phyloP scores from a whole-genome alignment of 2,113 vertebrate genomes.

The Ranitomeya imitator region DNA sequence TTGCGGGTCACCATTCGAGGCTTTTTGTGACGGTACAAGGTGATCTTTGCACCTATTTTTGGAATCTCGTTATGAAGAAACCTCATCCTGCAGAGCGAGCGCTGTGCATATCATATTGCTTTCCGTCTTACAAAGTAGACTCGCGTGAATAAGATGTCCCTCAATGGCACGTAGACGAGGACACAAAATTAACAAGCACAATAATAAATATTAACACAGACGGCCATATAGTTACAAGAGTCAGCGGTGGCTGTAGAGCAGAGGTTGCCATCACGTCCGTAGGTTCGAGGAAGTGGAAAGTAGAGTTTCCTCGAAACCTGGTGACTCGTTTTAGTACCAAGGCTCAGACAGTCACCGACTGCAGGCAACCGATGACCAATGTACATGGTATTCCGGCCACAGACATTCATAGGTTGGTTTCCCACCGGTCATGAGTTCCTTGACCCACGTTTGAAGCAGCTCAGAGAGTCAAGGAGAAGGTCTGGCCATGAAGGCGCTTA shows the following conservation, averaged over 20 bases:
- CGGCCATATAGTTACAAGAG: not conserved
- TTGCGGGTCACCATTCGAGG: not conserved
- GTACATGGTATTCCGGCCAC: not conserved
- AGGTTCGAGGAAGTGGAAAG: not conserved
- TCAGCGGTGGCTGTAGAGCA: not conserved
- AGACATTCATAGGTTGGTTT: not conserved
- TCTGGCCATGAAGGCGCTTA: not conserved
- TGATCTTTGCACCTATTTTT: not conserved
- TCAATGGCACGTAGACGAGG: not conserved
- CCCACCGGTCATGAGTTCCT: not conserved
- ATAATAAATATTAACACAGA: not conserved
- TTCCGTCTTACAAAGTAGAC: not conserved
- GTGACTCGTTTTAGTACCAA: not conserved
- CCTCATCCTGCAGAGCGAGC: not conserved
- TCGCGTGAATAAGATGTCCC: not conserved
- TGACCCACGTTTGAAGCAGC: not conserved
- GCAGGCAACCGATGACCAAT: not conserved
- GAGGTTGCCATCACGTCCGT: not conserved
- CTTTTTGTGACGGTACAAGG: not conserved
- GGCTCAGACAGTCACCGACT: not conserved
- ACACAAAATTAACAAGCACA: not conserved
- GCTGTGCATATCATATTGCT: slow-evolving; percentile 1
- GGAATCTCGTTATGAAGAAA: not conserved
- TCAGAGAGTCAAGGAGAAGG: not conserved
- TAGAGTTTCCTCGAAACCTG: not conserved